These are phyloP conservation scores for Gobio occitaniae DNA, from an alignment of 2,797 vertebrate genomes.

Conservation along the genomic window DNA sequence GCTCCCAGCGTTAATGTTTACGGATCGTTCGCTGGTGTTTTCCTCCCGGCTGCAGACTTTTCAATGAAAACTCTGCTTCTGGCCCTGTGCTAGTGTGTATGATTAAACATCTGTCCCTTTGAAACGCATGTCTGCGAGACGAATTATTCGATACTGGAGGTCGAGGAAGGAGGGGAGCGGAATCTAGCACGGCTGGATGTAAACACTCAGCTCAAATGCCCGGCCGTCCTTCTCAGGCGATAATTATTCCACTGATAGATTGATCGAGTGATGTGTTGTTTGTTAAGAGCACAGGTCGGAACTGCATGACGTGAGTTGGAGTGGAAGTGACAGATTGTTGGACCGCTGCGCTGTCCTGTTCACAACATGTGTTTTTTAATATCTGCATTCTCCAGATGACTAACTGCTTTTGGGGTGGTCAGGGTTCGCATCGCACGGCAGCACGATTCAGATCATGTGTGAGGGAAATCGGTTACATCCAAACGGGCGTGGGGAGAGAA, in stretches of 20 bases:
- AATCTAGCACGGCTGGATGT: conserved; percentile 34
- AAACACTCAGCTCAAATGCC: conserved; percentile 40
- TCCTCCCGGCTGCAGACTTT: conserved; percentile 45
- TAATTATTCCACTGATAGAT: conserved; percentile 52
- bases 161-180: conserved; percentile 36
- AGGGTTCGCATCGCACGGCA: conserved; percentile 55
- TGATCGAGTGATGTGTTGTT: conserved; percentile 58
- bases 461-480: conserved; percentile 56
- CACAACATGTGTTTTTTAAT: conserved; percentile 54
- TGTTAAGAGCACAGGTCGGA: conserved; percentile 51
- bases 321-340: conserved; percentile 53
- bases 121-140: conserved; percentile 42
- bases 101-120: conserved; percentile 56
- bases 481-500: conserved; percentile 32
- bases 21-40: conserved; percentile 44
- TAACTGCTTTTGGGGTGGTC: conserved; percentile 41
- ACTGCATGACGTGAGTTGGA: conserved; percentile 46
- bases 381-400: conserved; percentile 41
- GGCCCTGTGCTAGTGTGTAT: conserved; percentile 33
- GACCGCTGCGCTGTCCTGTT: conserved; percentile 50
- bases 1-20: conserved; percentile 48
- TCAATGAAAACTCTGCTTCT: conserved; percentile 51
- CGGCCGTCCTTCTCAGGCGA: conserved; percentile 41
- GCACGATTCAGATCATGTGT: conserved; percentile 50
- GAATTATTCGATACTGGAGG: conserved; percentile 45